Conservation (phyloP, 2,113 vertebrate species). For the Neodon shergylaensis region DNA sequence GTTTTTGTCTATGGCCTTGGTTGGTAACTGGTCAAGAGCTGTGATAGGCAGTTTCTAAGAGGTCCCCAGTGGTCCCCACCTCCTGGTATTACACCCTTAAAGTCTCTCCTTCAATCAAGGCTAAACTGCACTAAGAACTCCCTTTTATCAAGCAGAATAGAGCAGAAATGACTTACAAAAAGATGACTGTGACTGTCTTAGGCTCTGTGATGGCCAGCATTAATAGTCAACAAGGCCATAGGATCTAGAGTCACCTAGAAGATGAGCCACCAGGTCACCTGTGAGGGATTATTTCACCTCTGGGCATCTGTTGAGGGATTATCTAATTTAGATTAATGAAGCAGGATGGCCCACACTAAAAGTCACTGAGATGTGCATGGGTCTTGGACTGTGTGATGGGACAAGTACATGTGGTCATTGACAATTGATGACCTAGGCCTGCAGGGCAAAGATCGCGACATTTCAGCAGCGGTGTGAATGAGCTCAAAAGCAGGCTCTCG, state of each 20-base stretch:
- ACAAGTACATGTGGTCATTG: background rate
- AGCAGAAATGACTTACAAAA: background rate
- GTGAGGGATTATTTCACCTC: background rate
- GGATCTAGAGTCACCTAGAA: background rate
- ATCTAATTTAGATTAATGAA: background rate
- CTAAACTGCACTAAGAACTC: background rate
- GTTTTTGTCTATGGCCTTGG: background rate
- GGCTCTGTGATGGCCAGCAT: background rate
- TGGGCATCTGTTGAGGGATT: background rate
- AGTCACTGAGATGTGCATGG: background rate
- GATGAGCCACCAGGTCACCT: background rate
- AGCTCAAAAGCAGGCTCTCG: background rate
- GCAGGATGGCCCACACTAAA: background rate
- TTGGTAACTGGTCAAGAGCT: background rate
- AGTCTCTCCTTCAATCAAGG: background rate
- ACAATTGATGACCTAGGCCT: background rate
- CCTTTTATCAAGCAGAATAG: background rate
- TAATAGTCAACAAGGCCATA: background rate
- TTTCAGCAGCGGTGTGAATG: background rate
- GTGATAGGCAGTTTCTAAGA: background rate
- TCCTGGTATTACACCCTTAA: background rate
- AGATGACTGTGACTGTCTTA: background rate
- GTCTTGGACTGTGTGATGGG: background rate
- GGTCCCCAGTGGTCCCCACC: background rate
- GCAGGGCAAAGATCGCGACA: background rate